Conservation (phyloP, 2,797 vertebrate species). For the Platalea minor region DNA sequence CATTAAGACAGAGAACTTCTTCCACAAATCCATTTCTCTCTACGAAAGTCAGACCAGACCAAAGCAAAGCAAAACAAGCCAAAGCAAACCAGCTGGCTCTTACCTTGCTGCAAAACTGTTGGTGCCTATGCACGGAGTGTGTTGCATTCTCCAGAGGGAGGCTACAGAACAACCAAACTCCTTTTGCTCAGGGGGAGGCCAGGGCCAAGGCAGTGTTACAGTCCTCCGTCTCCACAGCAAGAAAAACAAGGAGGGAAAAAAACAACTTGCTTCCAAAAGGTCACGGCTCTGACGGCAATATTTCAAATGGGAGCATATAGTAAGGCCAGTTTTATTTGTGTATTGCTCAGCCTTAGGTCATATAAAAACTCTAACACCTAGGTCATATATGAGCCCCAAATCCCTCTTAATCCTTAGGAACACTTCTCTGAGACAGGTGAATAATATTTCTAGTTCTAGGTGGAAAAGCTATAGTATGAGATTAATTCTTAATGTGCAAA, state of each 20-base stretch:
- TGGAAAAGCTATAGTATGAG: not conserved
- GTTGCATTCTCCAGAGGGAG: not conserved
- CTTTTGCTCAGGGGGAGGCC: fast-evolving
- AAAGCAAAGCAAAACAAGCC: not conserved
- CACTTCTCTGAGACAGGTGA: not conserved
- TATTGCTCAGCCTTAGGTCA: not conserved
- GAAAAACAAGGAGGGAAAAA: not conserved
- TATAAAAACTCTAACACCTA: not conserved
- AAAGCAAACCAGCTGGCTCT: not conserved
- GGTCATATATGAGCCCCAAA: not conserved
- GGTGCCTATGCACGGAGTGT: not conserved
- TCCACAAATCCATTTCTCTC: not conserved
- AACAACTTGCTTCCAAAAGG: not conserved
- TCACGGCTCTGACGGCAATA: not conserved
- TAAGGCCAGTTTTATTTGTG: not conserved
- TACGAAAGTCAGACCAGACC: not conserved
- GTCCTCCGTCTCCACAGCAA: not conserved
- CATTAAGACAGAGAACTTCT: not conserved
- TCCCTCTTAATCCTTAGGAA: not conserved
- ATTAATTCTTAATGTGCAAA: not conserved
- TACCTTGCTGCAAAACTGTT: not conserved
- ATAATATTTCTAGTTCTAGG: not conserved
- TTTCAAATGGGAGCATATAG: not conserved
- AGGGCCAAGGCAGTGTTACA: not conserved
- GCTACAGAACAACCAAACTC: not conserved